Evolutionary conservation across 2,797 vertebrate species (phyloP).

Genomic region (Pseudochromis fuscus): DNA sequence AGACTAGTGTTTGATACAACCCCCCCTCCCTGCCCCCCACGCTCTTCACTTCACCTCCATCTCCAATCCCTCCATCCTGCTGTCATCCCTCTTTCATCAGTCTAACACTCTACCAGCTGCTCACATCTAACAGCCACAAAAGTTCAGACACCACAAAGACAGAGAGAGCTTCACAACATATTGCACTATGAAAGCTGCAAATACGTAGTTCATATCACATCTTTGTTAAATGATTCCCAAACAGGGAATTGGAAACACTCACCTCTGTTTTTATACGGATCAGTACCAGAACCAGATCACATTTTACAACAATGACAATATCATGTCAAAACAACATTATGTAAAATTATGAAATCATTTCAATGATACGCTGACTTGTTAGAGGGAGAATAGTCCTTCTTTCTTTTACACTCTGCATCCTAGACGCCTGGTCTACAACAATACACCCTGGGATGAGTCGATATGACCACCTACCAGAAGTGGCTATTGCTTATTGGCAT

Average conservation of each 20-base stretch:
- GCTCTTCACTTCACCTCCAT: slow-evolving; percentile 36
- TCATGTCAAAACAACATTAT: too few relatives aligned
- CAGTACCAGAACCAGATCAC: too few relatives aligned
- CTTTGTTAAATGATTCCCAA: slow-evolving; percentile 22
- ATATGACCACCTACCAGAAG: too few relatives aligned
- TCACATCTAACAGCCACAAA: slow-evolving; percentile 57
- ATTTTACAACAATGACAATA: too few relatives aligned
- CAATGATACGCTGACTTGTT: too few relatives aligned
- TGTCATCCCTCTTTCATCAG: slow-evolving; percentile 71
- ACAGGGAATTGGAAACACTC: background rate
- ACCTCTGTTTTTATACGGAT: background rate
- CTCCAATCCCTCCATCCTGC: slow-evolving; percentile 58
- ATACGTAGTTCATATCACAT: slow-evolving; percentile 9
- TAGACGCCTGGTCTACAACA: too few relatives aligned
- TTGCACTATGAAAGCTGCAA: slow-evolving; percentile 28
- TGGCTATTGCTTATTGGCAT: too few relatives aligned
- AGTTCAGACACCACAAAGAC: slow-evolving; percentile 40
- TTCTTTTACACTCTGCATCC: too few relatives aligned
- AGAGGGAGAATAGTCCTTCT: too few relatives aligned
- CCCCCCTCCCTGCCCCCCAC: background rate
- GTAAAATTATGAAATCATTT: too few relatives aligned
- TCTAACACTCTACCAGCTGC: slow-evolving; percentile 69
- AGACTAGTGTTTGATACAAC: slow-evolving; percentile 68
- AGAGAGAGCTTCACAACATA: slow-evolving; percentile 22
- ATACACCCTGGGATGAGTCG: too few relatives aligned